phyloP scores from a whole-genome alignment of 2,113 vertebrate species.

The Triplophysa tibetana region DNA sequence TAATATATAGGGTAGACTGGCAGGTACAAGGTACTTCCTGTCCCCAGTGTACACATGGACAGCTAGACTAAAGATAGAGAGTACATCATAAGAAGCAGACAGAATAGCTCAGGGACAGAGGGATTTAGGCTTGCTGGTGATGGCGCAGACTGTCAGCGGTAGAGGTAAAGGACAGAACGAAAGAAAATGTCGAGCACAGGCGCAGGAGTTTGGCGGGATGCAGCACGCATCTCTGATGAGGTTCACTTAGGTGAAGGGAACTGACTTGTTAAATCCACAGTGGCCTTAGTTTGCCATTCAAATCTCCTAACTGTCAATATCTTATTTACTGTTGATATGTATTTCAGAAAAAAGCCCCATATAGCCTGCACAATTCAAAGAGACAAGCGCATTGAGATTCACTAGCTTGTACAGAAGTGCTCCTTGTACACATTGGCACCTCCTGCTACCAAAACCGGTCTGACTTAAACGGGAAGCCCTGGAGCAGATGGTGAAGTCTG shows the following conservation, averaged over 20 bases:
- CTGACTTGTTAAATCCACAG: neutral
- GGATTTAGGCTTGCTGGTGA: neutral
- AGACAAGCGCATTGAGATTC: conserved; percentile 1
- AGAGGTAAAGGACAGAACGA: neutral
- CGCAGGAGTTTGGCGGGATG: neutral
- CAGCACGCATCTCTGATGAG: conserved; percentile 7
- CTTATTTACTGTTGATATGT: neutral
- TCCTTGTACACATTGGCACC: neutral
- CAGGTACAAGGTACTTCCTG: neutral
- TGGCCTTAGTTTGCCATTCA: neutral
- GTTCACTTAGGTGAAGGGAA: conserved; percentile 19
- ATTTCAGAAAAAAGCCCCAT: neutral
- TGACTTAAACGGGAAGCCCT: neutral
- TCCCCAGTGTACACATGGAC: neutral
- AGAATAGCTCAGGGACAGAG: neutral
- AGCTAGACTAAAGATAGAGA: neutral
- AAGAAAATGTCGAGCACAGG: neutral
- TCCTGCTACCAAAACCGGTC: neutral
- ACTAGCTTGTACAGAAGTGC: neutral
- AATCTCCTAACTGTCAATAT: neutral
- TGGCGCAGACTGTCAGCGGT: neutral
- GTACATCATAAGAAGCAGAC: neutral
- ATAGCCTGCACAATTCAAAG: neutral
- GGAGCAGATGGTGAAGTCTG: neutral
- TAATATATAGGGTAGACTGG: neutral